Conservation (phyloP, 2,113 vertebrate species). For the Pomatorhinus ruficollis region DNA sequence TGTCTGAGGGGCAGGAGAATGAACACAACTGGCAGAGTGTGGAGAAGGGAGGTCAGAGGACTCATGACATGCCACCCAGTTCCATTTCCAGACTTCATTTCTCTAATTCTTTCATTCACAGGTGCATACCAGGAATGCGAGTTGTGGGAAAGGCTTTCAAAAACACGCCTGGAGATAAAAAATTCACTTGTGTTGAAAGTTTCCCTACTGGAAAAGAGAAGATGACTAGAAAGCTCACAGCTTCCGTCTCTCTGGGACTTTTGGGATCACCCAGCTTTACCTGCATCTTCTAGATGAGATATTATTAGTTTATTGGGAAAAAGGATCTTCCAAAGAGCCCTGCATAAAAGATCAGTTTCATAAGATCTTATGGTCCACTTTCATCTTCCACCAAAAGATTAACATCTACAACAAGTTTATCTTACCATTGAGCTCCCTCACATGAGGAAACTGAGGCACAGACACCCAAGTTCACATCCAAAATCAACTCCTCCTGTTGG, state of each 20-base stretch:
- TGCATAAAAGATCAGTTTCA: neutral
- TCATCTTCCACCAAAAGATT: neutral
- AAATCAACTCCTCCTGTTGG: neutral
- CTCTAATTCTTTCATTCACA: constrained; percentile 36
- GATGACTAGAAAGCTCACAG: neutral
- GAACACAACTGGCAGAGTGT: neutral
- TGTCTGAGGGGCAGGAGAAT: neutral
- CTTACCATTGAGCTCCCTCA: neutral
- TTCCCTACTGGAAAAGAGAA: neutral
- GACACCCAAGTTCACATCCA: neutral
- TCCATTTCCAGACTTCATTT: constrained; percentile 30
- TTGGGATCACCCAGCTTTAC: neutral
- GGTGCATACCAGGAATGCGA: constrained; percentile 7
- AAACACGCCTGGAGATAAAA: neutral
- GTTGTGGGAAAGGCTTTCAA: constrained; percentile 33
- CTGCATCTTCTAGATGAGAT: neutral
- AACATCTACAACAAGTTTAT: neutral
- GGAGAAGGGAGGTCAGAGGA: neutral
- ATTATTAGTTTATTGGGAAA: neutral
- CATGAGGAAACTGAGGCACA: neutral
- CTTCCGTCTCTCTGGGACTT: neutral
- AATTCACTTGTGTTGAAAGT: neutral
- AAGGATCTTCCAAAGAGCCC: neutral
- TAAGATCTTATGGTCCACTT: neutral
- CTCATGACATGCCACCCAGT: neutral